These are phyloP conservation scores for Eidolon dupreanum DNA, from an alignment of 2,797 vertebrate genomes.

Conservation along the genomic window DNA sequence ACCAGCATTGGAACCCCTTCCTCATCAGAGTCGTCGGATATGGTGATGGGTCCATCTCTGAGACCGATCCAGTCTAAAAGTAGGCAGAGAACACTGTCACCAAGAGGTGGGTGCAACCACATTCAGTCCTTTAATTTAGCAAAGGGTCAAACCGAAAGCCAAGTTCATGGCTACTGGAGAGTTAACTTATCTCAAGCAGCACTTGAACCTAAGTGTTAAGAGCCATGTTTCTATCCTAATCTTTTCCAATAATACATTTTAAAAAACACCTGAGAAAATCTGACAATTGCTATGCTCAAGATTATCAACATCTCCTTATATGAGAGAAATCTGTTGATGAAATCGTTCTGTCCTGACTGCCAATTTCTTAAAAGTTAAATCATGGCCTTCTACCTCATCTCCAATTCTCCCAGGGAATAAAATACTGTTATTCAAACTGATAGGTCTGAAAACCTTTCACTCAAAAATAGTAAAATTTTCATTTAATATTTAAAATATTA, in stretches of 20 bases:
- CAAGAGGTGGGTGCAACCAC: not conserved
- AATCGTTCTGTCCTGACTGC: not conserved
- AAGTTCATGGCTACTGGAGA: not conserved
- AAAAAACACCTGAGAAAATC: constrained; percentile 12
- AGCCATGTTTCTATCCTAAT: not conserved
- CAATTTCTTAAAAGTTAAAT: not conserved
- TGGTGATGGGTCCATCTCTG: constrained; percentile 87
- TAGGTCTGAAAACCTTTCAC: not conserved
- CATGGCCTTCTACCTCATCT: not conserved
- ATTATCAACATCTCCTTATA: constrained; percentile 8
- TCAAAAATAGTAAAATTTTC: not conserved
- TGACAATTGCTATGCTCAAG: not conserved
- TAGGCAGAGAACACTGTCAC: constrained; percentile 36
- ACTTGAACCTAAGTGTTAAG: not conserved
- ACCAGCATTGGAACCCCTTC: constrained; percentile 82
- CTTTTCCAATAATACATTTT: not conserved
- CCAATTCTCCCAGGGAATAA: not conserved
- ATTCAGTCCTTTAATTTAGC: not conserved
- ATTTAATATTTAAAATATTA: constrained; percentile 42
- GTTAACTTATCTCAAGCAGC: not conserved
- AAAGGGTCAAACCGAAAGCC: not conserved
- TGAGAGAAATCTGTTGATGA: not conserved
- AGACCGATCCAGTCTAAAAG: constrained; percentile 82
- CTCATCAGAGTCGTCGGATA: constrained; percentile 95
- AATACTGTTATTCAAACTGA: not conserved